Evolutionary conservation across 2,888 invertebrate genomes (phyloP).

Genomic region (Coremacera marginata): DNA sequence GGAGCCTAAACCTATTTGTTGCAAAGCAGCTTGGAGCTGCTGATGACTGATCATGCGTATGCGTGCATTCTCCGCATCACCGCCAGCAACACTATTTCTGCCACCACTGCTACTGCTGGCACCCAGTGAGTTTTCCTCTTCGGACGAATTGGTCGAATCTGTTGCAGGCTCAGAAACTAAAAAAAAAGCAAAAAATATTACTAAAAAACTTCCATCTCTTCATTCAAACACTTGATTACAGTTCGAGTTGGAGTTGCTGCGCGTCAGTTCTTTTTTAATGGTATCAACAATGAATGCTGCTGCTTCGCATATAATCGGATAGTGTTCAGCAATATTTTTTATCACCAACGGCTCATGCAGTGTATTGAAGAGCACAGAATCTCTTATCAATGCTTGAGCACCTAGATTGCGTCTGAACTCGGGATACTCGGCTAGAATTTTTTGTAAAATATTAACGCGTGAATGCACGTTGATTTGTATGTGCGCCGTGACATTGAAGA

Average conservation of each 20-base stretch:
- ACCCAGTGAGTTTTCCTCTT: conserved; percentile 65
- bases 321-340: conserved; percentile 75
- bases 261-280: conserved; percentile 65
- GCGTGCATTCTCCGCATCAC: conserved; percentile 59
- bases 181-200: neutral
- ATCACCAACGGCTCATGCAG: conserved; percentile 76
- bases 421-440: conserved; percentile 77
- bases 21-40: conserved; percentile 63
- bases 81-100: conserved; percentile 54
- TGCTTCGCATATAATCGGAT: conserved; percentile 78
- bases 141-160: conserved; percentile 68
- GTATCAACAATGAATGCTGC: conserved; percentile 70
- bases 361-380: conserved; percentile 78
- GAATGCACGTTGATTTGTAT: conserved; percentile 69
- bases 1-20: conserved; percentile 56
- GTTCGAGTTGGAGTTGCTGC: conserved; percentile 58
- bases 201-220: too few relatives aligned
- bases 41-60: conserved; percentile 67
- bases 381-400: conserved; percentile 79
- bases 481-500: conserved; percentile 65
- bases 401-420: conserved; percentile 78
- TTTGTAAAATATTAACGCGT: conserved; percentile 72
- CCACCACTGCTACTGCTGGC: conserved; percentile 61
- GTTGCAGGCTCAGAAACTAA: conserved; percentile 64
- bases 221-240: conserved; percentile 44